phyloP scores from a whole-genome alignment of 2,113 vertebrate genomes.

The Odontophorus gujanensis region DNA sequence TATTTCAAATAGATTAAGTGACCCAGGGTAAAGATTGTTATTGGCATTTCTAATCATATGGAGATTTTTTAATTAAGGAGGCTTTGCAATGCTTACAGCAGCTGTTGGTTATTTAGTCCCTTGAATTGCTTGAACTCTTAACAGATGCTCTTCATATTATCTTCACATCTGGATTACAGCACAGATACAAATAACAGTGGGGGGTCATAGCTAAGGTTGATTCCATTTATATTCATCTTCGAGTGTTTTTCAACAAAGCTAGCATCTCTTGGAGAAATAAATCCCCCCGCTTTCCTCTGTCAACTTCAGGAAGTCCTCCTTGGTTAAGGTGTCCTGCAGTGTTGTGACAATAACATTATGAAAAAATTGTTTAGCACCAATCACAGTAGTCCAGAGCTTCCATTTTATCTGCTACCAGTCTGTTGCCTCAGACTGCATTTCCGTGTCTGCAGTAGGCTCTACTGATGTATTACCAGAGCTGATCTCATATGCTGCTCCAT shows the following conservation, averaged over 20 bases:
- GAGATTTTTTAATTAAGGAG: constrained; percentile 73
- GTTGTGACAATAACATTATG: neutral
- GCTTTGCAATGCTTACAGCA: constrained; percentile 49
- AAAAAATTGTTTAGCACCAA: neutral
- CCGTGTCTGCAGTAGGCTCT: neutral
- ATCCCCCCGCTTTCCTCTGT: neutral
- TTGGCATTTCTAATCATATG: constrained; percentile 68
- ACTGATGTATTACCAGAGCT: neutral
- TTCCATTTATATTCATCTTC: constrained; percentile 61
- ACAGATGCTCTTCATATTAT: constrained; percentile 74
- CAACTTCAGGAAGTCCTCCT: neutral
- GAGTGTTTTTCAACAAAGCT: constrained; percentile 46
- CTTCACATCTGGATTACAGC: constrained; percentile 70
- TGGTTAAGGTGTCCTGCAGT: neutral
- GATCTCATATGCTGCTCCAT: neutral
- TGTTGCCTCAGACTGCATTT: neutral
- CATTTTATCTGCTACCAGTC: neutral
- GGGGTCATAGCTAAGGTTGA: constrained; percentile 46
- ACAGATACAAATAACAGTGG: constrained; percentile 54
- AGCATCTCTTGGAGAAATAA: constrained; percentile 44
- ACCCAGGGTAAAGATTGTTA: constrained; percentile 57
- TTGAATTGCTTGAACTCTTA: constrained; percentile 52
- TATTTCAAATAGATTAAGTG: constrained; percentile 63
- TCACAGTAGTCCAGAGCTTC: neutral
- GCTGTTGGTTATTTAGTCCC: constrained; percentile 61